Conservation (phyloP, 64 coral and sea anemone genomes). For the Astreopora myriophthalma region DNA sequence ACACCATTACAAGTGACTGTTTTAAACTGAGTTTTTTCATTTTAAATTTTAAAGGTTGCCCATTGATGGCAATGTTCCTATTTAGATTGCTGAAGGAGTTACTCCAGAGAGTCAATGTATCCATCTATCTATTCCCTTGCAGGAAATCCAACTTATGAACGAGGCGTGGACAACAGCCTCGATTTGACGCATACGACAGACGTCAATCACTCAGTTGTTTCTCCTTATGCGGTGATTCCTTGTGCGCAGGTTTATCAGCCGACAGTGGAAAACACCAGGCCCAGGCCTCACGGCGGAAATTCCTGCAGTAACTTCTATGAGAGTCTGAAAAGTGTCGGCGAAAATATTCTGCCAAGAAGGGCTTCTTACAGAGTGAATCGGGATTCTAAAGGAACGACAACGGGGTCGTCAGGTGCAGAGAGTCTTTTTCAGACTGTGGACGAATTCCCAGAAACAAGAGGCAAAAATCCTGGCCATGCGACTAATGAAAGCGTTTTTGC, state of each 20-base stretch:
- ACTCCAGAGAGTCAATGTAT: background rate
- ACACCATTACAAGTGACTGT: too few species aligned
- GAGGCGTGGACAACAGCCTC: background rate
- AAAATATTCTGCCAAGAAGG: background rate
- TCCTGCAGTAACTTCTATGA: conserved; percentile 15
- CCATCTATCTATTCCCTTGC: background rate
- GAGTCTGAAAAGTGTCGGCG: background rate
- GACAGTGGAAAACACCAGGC: background rate
- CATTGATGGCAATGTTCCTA: too few species aligned
- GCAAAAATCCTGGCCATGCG: background rate
- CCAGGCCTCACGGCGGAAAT: background rate
- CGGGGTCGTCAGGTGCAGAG: background rate
- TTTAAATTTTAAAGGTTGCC: too few species aligned
- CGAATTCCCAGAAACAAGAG: too few species aligned
- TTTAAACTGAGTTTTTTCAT: too few species aligned
- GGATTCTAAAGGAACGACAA: background rate
- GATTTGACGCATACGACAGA: background rate
- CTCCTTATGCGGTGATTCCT: background rate
- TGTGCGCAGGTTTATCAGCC: conserved; percentile 2
- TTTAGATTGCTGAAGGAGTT: too few species aligned
- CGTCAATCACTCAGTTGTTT: background rate
- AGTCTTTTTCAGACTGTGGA: background rate
- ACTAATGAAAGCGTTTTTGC: background rate
- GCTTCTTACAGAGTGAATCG: background rate
- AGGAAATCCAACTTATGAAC: conserved; percentile 50